Conservation (phyloP, 2,888 invertebrate genomes). For the Synanthedon andrenaeformis region DNA sequence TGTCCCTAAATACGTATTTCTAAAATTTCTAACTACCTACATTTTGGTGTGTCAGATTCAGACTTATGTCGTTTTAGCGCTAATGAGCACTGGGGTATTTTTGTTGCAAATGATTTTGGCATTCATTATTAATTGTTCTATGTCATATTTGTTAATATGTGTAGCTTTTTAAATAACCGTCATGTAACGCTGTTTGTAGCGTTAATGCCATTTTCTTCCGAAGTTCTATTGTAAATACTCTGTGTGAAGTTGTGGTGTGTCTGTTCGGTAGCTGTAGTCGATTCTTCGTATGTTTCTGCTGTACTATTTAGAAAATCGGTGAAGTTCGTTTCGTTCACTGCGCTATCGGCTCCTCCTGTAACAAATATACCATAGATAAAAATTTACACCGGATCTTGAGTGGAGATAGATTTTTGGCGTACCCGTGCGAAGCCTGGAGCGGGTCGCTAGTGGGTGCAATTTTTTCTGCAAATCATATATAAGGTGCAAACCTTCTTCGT, state of each 20-base stretch:
- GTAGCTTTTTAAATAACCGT: constrained; percentile 13
- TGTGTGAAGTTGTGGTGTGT: background rate
- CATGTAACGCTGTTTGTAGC: constrained; percentile 28
- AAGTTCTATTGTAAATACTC: background rate
- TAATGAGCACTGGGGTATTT: background rate
- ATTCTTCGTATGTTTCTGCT: background rate
- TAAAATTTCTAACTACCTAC: background rate
- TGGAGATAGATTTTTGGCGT: too few relatives aligned
- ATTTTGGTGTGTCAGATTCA: constrained; percentile 11
- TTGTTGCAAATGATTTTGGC: background rate
- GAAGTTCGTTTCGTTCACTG: constrained; percentile 31
- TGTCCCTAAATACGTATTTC: too few relatives aligned
- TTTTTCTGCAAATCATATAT: too few relatives aligned
- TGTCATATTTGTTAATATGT: background rate
- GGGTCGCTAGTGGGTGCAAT: too few relatives aligned
- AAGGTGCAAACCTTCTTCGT: too few relatives aligned
- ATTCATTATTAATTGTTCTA: background rate
- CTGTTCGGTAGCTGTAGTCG: background rate
- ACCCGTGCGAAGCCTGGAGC: too few relatives aligned
- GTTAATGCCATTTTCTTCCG: constrained; percentile 5
- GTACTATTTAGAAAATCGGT: background rate
- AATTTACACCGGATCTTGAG: too few relatives aligned
- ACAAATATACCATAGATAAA: constrained; percentile 10
- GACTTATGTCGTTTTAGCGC: constrained; percentile 12
- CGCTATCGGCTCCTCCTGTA: constrained; percentile 61